Conservation (phyloP, 1,140 invertebrate species). For the Drosophila arizonae region DNA sequence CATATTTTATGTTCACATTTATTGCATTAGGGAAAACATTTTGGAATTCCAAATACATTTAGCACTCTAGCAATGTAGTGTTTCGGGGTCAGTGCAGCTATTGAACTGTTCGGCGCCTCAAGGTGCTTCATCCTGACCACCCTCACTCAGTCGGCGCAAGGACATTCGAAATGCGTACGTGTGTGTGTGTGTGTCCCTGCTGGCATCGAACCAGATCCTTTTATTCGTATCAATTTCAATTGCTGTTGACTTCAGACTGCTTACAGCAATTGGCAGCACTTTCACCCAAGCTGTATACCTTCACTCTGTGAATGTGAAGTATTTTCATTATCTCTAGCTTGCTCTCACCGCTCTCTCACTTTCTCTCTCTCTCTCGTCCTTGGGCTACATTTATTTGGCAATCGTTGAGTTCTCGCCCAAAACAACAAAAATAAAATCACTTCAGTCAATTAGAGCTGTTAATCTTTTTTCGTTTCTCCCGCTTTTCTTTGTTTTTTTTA, state of each 20-base stretch:
- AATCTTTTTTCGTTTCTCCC: conserved; percentile 53
- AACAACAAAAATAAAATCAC: conserved; percentile 49
- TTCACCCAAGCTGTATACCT: not conserved
- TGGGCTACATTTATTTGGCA: conserved; percentile 43
- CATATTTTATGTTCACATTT: conserved; percentile 7
- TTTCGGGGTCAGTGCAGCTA: conserved; percentile 29
- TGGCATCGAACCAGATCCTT: conserved; percentile 23
- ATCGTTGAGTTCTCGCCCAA: conserved; percentile 21
- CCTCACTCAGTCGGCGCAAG: conserved; percentile 22
- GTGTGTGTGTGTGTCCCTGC: conserved; percentile 2
- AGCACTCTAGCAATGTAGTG: conserved; percentile 6
- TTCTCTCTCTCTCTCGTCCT: conserved; percentile 5
- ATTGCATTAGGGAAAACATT: not conserved
- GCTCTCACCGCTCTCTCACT: not conserved
- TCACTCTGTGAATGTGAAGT: not conserved
- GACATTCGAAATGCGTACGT: conserved; percentile 6
- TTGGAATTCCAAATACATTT: conserved; percentile 22
- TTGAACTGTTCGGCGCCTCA: conserved; percentile 24
- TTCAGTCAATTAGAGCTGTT: conserved; percentile 65
- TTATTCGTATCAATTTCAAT: conserved; percentile 44
- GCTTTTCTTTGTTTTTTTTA: not conserved
- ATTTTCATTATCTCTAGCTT: not conserved
- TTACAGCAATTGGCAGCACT: conserved; percentile 17
- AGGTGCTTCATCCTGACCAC: conserved; percentile 19
- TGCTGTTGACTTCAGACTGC: conserved; percentile 6